Percentiles rank a stretch among this genome's conserved stretches.
Evolutionary conservation across 2,113 vertebrate species (phyloP).

Genomic region (Anolis carolinensis): DNA sequence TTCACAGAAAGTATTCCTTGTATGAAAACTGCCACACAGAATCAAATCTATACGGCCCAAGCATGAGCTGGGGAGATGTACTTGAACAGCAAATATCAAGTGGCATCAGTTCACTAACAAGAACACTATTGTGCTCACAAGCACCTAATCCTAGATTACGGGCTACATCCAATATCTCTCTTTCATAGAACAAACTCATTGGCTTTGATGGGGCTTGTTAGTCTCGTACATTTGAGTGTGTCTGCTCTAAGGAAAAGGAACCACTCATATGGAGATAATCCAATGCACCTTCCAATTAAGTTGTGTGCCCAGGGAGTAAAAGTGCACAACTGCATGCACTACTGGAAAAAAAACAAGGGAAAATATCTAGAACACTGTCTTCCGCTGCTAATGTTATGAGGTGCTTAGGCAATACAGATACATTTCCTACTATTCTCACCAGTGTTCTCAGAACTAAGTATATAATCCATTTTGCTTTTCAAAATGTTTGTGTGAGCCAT

Average conservation of each 20-base stretch:
- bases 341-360: too few relatives aligned
- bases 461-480: slow-evolving; percentile 26
- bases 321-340: neutral
- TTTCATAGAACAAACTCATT: too few relatives aligned
- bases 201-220: too few relatives aligned
- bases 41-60: neutral
- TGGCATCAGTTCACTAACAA: neutral
- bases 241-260: too few relatives aligned
- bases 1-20: neutral
- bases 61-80: neutral
- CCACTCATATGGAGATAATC: too few relatives aligned
- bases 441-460: slow-evolving; percentile 11
- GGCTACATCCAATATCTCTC: too few relatives aligned
- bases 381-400: neutral
- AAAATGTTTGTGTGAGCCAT: slow-evolving; percentile 32
- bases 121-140: neutral
- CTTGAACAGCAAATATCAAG: neutral
- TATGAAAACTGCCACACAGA: neutral
- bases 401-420: neutral
- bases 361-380: neutral
- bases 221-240: too few relatives aligned
- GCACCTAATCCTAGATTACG: neutral
- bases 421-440: neutral
- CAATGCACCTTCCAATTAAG: neutral
- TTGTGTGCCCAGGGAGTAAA: neutral